Base-by-base conservation (phyloP, 30 jellyfish, hydroid and myxozoan species). In the Morbakka virulenta region DNA sequence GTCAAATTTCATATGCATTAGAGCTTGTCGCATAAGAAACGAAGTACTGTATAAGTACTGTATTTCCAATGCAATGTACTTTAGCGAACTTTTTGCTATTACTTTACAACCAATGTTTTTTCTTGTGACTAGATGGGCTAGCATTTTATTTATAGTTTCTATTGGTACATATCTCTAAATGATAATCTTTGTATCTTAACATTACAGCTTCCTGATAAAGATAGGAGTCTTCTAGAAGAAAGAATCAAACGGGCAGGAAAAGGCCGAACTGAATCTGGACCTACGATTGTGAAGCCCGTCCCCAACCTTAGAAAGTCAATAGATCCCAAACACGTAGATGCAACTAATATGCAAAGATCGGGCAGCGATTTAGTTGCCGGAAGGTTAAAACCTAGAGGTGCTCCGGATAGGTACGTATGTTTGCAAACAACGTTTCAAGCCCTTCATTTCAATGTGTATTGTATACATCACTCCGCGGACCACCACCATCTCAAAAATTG, bases 231-330 rank as follows among this genome's bases (percentile, higher is more conserved):
- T 47, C 66, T 90, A 50, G 97, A 90, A 52, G 97, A 90, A 51
- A 61, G 97, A 67, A 84, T 90, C 52, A 90, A 90, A 72, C 71
- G 97, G 9, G 88, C 97, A 2, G 96, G 96, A 22, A 90, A 72
- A 27, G n/a, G n/a, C n/a, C n/a, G n/a, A n/a, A 52, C 36, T 12
- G 41, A 81, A 31, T 13, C 77, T 4, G 89, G 80, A 63, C 21
- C 23, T 29, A 21, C n/a, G n/a, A n/a, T n/a, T n/a, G 81, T 52
- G 66, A 77, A 76, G 35, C 83, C 96, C 1, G 72, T 84, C 2
- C 73, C 89, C 23, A 63, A n/a, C n/a, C n/a, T n/a, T n/a, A n/a
- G n/a, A n/a, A n/a, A n/a, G n/a, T 35, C 64, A 34, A 31, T 21
- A 11, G 96, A 64, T 2, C 64, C 69, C 32, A 69, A 79, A 28